Percentiles rank a stretch among this genome's conserved stretches.
phyloP scores from a whole-genome alignment of 2,888 invertebrate species.

The Cataglyphis altisquamis region DNA sequence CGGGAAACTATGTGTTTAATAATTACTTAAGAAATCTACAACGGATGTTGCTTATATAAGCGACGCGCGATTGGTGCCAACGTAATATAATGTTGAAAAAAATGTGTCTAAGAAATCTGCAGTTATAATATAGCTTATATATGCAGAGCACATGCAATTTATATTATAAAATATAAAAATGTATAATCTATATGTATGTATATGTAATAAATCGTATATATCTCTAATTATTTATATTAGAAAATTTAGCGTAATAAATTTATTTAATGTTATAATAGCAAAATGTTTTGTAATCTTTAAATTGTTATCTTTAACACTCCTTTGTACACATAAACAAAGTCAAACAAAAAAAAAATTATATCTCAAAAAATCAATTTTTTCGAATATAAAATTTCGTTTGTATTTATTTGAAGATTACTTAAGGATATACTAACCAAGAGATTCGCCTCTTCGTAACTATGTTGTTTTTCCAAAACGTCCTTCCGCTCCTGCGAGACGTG shows the following conservation, averaged over 20 bases:
- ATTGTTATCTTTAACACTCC: no score
- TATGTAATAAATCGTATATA: not conserved
- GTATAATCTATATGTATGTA: not conserved
- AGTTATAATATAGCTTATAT: not conserved
- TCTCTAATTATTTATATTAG: not conserved
- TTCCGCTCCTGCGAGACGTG: conserved; percentile 73
- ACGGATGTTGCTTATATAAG: conserved; percentile 65
- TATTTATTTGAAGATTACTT: not conserved
- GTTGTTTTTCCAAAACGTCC: conserved; percentile 81
- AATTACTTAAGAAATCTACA: conserved; percentile 46
- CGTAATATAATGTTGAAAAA: conserved; percentile 8
- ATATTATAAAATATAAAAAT: not conserved
- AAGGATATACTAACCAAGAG: conserved; percentile 78
- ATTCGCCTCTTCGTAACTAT: conserved; percentile 82
- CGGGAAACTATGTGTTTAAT: conserved; percentile 63
- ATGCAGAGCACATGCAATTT: not conserved
- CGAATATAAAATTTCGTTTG: not conserved
- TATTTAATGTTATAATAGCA: no score
- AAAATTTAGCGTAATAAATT: not conserved
- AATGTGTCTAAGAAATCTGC: not conserved
- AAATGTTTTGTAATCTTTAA: no score
- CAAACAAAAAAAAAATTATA: not conserved
- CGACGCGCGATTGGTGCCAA: conserved; percentile 26
- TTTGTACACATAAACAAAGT: no score
- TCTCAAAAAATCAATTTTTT: not conserved